Evolutionary conservation across 2,888 invertebrate species (phyloP), one percentile per base, ranked within the genome.

Genomic region (Xylota sylvarum): DNA sequence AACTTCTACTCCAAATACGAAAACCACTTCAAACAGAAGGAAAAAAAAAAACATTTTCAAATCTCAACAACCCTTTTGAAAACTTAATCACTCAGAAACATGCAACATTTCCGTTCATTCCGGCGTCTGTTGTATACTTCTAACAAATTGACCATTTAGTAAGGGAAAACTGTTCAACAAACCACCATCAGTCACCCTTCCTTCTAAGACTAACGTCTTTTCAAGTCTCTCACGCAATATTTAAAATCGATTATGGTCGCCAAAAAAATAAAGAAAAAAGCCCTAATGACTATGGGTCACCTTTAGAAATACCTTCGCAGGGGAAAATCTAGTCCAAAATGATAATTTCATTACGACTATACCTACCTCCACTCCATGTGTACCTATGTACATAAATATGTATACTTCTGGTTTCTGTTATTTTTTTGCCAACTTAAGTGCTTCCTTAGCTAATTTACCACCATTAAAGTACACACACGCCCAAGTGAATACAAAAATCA

Each of bases 81-180:
- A 43, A 30, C 35, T 10, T 64, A 79, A 79, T 79, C 70, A 37
- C 70, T 37, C 27, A 1, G 5, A 64, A 40, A 46, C 79, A 79
- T 72, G 79, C 79, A 70, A 79, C 64, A 70, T 56, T 64, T 72
- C 70, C 55, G 70, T 30, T 56, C 70, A 37, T 32, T 37, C 10
- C 55, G 43, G 35, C 78, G 46, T 70, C 69, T 27, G 10, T 19
- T 35, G 46, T 46, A 17, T 12, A 35, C 58, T 14, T 46, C 19
- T 43, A 55, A 64, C 72, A 72, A 72, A 79, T 80, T 67, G 72
- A 67, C 65, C 73, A 65, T 73, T 73, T 73, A 65, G 58, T 52
- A 32, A 32, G 65, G 48, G 4, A 46, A 77, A 56, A 40, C 52
- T 56, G 23, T 69, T 48, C 48, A n/a, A 10, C 27, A 27, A 48